Conservation (phyloP, 2,888 invertebrate species). For the Heteromurus nitidus region DNA sequence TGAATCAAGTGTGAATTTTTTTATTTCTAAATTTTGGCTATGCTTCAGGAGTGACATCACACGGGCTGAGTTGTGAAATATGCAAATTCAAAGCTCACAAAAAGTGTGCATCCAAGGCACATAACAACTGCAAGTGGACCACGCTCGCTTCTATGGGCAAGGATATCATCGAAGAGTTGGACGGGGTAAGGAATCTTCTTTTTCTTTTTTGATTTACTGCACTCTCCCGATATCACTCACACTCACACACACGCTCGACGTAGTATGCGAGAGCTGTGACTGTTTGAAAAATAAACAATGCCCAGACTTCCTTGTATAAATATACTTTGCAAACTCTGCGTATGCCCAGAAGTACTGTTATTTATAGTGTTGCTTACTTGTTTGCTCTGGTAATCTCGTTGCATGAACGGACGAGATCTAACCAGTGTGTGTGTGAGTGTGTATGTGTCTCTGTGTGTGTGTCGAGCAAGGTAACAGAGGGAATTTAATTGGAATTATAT, state of each 20-base stretch:
- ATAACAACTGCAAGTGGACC: conserved; percentile 98
- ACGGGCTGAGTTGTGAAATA: conserved; percentile 96
- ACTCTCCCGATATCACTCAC: too few relatives aligned
- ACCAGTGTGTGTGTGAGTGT: too few relatives aligned
- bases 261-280: too few relatives aligned
- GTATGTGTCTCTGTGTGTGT: too few relatives aligned
- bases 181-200: conserved; percentile 82
- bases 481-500: conserved; percentile 46
- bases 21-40: conserved; percentile 5
- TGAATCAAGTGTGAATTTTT: too few relatives aligned
- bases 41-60: conserved; percentile 89
- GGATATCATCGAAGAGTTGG: conserved; percentile 93
- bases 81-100: conserved; percentile 99
- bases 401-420: too few relatives aligned
- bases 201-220: not conserved
- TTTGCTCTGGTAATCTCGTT: too few relatives aligned
- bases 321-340: too few relatives aligned
- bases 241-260: not conserved
- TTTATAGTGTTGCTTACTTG: too few relatives aligned
- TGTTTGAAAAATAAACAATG: too few relatives aligned
- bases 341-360: too few relatives aligned
- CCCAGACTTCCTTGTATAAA: too few relatives aligned
- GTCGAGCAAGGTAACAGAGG: not conserved
- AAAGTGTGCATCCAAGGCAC: conserved; percentile 92
- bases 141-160: conserved; percentile 96